phyloP scores from a whole-genome alignment of 2,113 vertebrate species.

The Dryoscopus gambensis region DNA sequence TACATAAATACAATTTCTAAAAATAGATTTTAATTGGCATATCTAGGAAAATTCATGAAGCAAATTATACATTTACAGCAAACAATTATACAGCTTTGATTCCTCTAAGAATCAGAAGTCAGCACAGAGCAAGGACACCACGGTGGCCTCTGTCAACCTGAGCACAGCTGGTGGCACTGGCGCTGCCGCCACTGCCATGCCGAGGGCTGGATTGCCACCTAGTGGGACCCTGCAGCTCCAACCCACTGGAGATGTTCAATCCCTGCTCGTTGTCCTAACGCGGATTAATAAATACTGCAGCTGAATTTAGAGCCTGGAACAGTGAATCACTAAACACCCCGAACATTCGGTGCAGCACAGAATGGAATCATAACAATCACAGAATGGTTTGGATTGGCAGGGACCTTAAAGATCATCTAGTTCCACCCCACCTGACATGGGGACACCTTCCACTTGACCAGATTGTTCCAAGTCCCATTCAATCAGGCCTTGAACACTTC shows the following conservation, averaged over 20 bases:
- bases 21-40: background rate
- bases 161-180: background rate
- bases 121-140: accelerated
- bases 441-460: background rate
- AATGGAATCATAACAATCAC: background rate
- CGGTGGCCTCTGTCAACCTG: accelerated
- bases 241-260: accelerated
- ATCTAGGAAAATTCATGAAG: background rate
- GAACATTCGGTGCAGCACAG: accelerated
- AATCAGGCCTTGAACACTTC: background rate
- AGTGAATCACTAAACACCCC: accelerated
- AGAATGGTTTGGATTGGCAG: background rate
- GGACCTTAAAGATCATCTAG: background rate
- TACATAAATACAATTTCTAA: background rate
- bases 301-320: background rate
- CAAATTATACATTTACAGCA: background rate
- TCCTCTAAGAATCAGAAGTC: background rate
- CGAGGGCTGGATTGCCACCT: slow-evolving; percentile 53
- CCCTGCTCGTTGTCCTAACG: background rate
- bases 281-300: background rate
- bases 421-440: background rate
- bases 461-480: accelerated
- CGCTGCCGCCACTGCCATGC: background rate
- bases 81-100: background rate
- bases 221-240: background rate